Evolutionary conservation across 2,113 vertebrate genomes (phyloP).

Genomic region (Stercorarius parasiticus): DNA sequence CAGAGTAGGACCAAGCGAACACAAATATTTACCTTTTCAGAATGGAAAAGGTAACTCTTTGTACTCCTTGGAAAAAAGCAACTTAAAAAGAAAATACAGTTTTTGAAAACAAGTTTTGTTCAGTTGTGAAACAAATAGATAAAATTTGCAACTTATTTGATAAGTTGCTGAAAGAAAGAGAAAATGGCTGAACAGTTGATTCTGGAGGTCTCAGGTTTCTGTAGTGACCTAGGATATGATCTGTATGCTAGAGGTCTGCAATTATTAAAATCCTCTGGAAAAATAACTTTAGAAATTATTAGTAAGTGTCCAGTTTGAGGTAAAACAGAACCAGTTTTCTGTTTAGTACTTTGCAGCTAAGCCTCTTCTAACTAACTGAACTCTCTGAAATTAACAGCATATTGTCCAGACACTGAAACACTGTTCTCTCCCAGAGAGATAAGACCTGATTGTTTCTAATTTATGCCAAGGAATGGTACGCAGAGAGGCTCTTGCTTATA

Average conservation of each 20-base stretch:
- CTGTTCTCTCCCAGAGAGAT: background rate
- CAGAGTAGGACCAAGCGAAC: background rate
- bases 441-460: background rate
- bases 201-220: background rate
- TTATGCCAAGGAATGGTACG: background rate
- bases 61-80: background rate
- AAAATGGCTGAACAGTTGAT: background rate
- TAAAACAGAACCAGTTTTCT: background rate
- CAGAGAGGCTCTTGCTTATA: background rate
- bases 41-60: background rate
- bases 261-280: background rate
- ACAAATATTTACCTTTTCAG: background rate
- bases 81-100: background rate
- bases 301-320: background rate
- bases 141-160: background rate
- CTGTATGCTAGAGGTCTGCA: background rate
- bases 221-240: background rate
- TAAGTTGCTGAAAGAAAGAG: background rate
- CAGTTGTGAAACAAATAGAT: background rate
- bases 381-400: background rate
- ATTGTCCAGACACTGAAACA: background rate
- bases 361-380: background rate
- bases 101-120: background rate
- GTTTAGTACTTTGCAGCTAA: background rate
- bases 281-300: background rate